Evolutionary conservation across 2,797 vertebrate species (phyloP), one percentile per base, ranked within the genome.

Genomic region (Gallinago solitaria): DNA sequence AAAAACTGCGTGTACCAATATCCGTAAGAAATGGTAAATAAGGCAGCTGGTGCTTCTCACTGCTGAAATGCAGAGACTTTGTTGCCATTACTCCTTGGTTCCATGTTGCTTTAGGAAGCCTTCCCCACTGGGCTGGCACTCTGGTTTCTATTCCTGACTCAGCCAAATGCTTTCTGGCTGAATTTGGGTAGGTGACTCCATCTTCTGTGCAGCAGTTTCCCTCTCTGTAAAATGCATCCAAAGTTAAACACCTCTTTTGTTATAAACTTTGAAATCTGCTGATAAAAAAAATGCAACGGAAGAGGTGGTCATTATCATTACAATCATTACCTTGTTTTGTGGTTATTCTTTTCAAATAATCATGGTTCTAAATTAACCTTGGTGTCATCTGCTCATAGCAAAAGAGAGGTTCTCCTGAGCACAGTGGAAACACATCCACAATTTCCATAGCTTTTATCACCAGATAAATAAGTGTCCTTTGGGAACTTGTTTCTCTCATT

Each of bases 101-200:
- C 82, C 28, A 33, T 65, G 32, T 68, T 83, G 75, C 61, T 78
- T 84, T 71, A 94, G 74, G 45, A 88, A 57, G 30, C 37, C 32
- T 89, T 93, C 74, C 19, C 84, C 75, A 43, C 6, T 48, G 41
- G 71, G 45, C 57, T 87, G 81, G 68, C 68, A 33, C 45, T 92
- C 78, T 30, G 35, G 48, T 79, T 95, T 87, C 73, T 83, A 59
- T 67, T 91, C 43, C 87, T 76, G 79, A 86, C 76, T 87, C 76
- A 83, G 94, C 82, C 93, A 91, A 77, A 65, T 78, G 76, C 79
- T 87, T 91, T 30, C 85, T 85, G 74, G 87, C 67, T 94, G 85
- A 94, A 91, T 88, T 47, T 79, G 87, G 60, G 90, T 89, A 93
- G 78, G 86, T 82, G 60, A 89, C 56, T 96, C 54, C 45, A 83